Conservation (phyloP, 2,113 vertebrate species). For the Murina feae region DNA sequence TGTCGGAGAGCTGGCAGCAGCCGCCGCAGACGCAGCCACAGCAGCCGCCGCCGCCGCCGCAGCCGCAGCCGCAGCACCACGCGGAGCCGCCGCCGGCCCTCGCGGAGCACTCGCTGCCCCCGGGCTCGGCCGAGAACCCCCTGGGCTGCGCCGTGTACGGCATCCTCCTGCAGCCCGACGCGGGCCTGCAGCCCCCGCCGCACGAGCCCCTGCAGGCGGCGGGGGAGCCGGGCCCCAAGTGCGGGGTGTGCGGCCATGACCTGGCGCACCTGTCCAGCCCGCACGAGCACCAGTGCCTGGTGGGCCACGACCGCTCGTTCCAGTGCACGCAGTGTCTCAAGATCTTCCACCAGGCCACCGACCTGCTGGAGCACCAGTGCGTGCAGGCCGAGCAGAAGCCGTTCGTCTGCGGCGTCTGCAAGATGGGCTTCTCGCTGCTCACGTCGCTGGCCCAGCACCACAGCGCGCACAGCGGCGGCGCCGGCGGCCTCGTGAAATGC, state of each 20-base stretch:
- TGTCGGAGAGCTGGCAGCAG: constrained; percentile 88
- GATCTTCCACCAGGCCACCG: constrained; percentile 97
- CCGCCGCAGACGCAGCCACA: constrained; percentile 85
- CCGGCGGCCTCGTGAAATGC: constrained; percentile 91
- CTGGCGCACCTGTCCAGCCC: constrained; percentile 93
- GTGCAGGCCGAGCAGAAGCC: constrained; percentile 98
- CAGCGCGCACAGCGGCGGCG: constrained; percentile 89
- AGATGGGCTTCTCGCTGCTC: constrained; percentile 98
- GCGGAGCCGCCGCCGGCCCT: constrained; percentile 78
- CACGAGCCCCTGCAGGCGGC: constrained; percentile 81
- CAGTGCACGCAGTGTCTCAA: constrained; percentile 99
- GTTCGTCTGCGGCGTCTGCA: constrained; percentile 96
- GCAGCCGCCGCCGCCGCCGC: constrained; percentile 84
- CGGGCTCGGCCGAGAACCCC: constrained; percentile 85
- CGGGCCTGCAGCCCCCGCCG: constrained; percentile 85
- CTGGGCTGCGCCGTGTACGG: constrained; percentile 96
- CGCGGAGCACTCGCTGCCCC: constrained; percentile 90
- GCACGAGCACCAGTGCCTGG: constrained; percentile 96
- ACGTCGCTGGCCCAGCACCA: constrained; percentile 96
- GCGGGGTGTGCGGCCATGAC: constrained; percentile 93
- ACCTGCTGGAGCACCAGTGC: constrained; percentile 96
- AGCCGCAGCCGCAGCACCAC: constrained; percentile 82
- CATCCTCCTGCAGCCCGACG: constrained; percentile 93
- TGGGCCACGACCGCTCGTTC: constrained; percentile 93
- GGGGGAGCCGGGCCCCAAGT: constrained; percentile 89